Conservation (phyloP, 2,888 invertebrate species). For the Drosophila rubida region DNA sequence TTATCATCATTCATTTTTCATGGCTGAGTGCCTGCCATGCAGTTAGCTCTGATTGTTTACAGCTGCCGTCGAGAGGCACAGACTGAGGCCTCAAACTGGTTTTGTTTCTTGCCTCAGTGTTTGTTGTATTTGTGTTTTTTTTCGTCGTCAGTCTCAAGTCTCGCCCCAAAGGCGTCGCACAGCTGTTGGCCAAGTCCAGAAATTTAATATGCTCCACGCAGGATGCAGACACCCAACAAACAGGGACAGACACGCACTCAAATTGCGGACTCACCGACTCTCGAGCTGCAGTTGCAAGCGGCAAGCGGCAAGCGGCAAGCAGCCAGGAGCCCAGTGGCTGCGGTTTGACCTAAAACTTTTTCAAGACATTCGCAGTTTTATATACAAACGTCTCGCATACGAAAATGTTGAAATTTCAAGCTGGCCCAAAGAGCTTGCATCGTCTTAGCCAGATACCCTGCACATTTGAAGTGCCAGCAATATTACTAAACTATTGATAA, state of each 20-base stretch:
- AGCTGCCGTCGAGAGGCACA: slow-evolving; percentile 66
- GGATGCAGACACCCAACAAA: slow-evolving; percentile 62
- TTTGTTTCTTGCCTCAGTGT: no score
- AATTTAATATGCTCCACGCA: slow-evolving; percentile 76
- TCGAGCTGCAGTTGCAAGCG: slow-evolving; percentile 21
- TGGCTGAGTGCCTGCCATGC: slow-evolving; percentile 80
- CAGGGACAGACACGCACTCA: slow-evolving; percentile 30
- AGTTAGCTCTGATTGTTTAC: slow-evolving; percentile 80
- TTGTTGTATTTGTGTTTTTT: no score
- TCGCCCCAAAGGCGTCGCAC: slow-evolving; percentile 59
- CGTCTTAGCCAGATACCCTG: slow-evolving; percentile 24
- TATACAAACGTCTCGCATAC: slow-evolving; percentile 31
- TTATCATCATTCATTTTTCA: slow-evolving; percentile 81
- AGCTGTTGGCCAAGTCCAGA: slow-evolving; percentile 71
- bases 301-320: no score
- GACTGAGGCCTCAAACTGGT: slow-evolving; percentile 56
- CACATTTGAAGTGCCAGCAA: no score
- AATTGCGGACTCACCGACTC: slow-evolving; percentile 21
- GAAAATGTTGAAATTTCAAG: slow-evolving; percentile 49
- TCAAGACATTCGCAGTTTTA: slow-evolving; percentile 32
- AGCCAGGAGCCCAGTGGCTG: slow-evolving; percentile 49
- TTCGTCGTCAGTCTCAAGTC: slow-evolving; percentile 20
- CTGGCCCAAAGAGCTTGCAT: slow-evolving; percentile 46
- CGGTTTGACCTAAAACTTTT: slow-evolving; percentile 76
- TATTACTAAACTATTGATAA: not conserved